These are phyloP conservation scores for Oegoconia quadripuncta DNA, from an alignment of 2,888 invertebrate genomes.

Conservation along the genomic window DNA sequence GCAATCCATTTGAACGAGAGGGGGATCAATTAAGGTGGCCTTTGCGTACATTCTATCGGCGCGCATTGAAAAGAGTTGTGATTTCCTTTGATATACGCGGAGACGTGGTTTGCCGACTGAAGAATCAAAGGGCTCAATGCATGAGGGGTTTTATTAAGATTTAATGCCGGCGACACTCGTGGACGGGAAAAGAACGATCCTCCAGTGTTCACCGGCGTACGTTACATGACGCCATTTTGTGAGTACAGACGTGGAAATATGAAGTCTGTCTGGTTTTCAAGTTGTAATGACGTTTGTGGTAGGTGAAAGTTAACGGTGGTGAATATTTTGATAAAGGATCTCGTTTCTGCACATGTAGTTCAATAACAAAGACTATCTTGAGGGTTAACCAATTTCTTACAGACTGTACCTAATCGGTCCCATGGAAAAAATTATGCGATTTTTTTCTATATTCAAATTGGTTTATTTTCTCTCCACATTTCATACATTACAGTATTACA, in stretches of 20 bases:
- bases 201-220: constrained; percentile 45
- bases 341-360: too few species aligned
- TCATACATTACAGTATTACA: too few species aligned
- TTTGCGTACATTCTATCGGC: constrained; percentile 74
- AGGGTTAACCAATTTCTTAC: too few species aligned
- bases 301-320: background rate
- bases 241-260: background rate
- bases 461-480: too few species aligned
- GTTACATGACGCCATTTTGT: constrained; percentile 3
- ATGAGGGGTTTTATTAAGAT: constrained; percentile 78
- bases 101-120: constrained; percentile 77
- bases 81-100: constrained; percentile 76
- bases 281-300: background rate
- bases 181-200: constrained; percentile 77
- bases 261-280: background rate
- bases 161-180: constrained; percentile 76
- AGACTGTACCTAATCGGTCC: too few species aligned
- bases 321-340: too few species aligned
- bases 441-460: too few species aligned
- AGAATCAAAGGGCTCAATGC: constrained; percentile 76
- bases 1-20: constrained; percentile 22
- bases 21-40: constrained; percentile 71
- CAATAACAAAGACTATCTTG: too few species aligned
- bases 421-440: too few species aligned
- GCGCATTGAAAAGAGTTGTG: constrained; percentile 79